These are phyloP conservation scores for Enteromius viviparus DNA, from an alignment of 2,797 vertebrate species.

Conservation along the genomic window DNA sequence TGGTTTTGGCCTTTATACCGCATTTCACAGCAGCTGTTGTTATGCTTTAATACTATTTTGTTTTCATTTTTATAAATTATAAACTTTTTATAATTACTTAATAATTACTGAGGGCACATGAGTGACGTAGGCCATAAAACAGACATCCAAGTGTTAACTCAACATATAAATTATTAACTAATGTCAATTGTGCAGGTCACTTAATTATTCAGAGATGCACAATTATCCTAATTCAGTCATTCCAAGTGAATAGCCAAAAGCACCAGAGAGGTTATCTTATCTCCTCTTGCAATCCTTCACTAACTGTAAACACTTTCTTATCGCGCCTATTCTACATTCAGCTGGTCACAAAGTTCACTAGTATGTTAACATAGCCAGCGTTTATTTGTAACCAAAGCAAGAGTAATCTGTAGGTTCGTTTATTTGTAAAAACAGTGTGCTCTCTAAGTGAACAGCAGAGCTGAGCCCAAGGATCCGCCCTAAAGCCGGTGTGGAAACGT, in stretches of 20 bases:
- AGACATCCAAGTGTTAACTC: background rate
- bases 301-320: background rate
- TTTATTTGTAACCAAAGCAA: background rate
- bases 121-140: background rate
- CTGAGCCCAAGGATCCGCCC: conserved; percentile 63
- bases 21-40: background rate
- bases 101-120: background rate
- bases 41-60: background rate
- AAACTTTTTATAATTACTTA: too few species aligned
- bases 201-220: conserved; percentile 43
- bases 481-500: conserved; percentile 55
- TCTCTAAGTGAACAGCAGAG: background rate
- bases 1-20: background rate
- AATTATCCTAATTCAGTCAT: conserved; percentile 16
- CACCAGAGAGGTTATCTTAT: conserved; percentile 3
- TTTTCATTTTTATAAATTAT: too few species aligned
- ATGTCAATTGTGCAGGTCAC: conserved; percentile 11
- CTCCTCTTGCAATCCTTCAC: background rate
- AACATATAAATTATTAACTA: conserved; percentile 15
- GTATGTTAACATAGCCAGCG: background rate
- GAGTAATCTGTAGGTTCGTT: background rate
- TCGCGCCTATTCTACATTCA: background rate
- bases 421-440: background rate
- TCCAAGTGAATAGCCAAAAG: background rate
- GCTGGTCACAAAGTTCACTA: conserved; percentile 3